phyloP scores from a whole-genome alignment of 2,888 invertebrate genomes.

The Ypsolopha sequella region DNA sequence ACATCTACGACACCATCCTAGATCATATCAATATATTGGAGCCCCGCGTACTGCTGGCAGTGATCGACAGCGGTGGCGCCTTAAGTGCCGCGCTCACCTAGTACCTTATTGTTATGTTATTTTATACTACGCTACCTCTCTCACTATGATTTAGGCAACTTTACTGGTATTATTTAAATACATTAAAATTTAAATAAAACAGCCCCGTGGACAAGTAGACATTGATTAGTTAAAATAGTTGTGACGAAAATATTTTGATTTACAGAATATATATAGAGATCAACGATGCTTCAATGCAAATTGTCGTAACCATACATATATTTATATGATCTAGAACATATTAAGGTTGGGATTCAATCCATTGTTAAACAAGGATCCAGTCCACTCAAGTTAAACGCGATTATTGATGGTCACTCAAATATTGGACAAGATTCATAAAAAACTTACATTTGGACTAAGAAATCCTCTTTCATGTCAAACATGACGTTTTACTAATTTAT shows the following conservation, averaged over 20 bases:
- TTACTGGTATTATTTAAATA: constrained; percentile 51
- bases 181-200: constrained; percentile 46
- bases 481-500: no score
- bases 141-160: constrained; percentile 61
- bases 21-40: constrained; percentile 66
- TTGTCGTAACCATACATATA: constrained; percentile 38
- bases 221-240: background rate
- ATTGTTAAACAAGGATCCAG: background rate
- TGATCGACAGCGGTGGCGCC: constrained; percentile 23
- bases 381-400: background rate
- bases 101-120: constrained; percentile 31
- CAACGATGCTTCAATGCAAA: background rate
- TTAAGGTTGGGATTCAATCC: background rate
- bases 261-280: background rate
- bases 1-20: constrained; percentile 67
- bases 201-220: constrained; percentile 29
- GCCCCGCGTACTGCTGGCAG: constrained; percentile 42
- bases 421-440: background rate
- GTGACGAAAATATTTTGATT: constrained; percentile 21
- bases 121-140: constrained; percentile 62
- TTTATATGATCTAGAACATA: constrained; percentile 68
- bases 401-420: background rate
- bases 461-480: background rate
- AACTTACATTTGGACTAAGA: background rate
- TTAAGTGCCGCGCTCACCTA: constrained; percentile 21